Conservation (phyloP, 2,888 invertebrate genomes). For the Meghimatium bilineatum region DNA sequence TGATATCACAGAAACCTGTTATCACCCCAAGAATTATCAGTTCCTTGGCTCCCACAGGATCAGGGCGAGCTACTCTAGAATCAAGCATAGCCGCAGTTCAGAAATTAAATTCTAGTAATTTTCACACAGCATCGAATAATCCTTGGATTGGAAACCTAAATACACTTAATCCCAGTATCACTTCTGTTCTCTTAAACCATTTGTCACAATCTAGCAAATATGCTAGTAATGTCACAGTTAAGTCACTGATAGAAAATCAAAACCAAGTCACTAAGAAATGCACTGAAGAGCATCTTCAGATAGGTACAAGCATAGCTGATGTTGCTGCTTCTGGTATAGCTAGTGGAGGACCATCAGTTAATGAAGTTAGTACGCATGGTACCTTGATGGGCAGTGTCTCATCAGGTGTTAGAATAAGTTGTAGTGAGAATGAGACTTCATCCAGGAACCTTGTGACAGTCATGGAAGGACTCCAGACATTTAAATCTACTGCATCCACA, state of each 20-base stretch:
- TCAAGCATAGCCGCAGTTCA: not conserved
- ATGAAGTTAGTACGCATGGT: not conserved
- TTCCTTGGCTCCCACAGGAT: slow-evolving; percentile 19
- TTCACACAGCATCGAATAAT: not conserved
- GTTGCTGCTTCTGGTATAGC: not conserved
- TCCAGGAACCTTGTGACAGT: not conserved
- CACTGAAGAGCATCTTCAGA: not conserved
- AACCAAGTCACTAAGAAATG: slow-evolving; percentile 57
- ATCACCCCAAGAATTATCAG: slow-evolving; percentile 40
- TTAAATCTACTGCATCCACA: not conserved
- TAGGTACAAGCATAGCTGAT: not conserved
- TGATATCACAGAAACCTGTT: slow-evolving; percentile 19
- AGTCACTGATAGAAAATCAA: slow-evolving; percentile 65
- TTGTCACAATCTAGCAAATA: slow-evolving; percentile 56
- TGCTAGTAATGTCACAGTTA: slow-evolving; percentile 73
- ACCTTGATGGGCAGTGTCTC: not conserved
- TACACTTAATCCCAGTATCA: slow-evolving; percentile 1
- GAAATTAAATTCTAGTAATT: not conserved
- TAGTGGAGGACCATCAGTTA: not conserved
- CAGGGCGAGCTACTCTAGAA: not conserved
- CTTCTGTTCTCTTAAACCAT: slow-evolving; percentile 21
- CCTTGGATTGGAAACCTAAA: not conserved
- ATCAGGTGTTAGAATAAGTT: not conserved
- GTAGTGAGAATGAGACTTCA: not conserved
- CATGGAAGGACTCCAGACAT: not conserved